These are phyloP conservation scores for Brachypalpus laphriformis DNA, from an alignment of 2,888 invertebrate species.

Conservation along the genomic window DNA sequence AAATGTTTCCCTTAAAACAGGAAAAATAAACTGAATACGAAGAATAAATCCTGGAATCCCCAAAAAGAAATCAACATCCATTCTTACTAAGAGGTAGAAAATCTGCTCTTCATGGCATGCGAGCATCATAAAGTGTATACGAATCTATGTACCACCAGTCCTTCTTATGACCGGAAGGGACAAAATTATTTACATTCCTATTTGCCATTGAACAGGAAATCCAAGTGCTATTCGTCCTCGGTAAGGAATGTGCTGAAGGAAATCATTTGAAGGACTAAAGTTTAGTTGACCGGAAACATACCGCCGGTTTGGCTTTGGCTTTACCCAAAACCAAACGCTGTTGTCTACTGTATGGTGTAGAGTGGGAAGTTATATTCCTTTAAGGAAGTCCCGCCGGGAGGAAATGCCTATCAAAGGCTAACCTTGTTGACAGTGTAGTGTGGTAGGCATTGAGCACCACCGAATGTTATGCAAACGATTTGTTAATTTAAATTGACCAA, in stretches of 20 bases:
- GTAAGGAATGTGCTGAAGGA: neutral
- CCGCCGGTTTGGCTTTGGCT: slow-evolving; percentile 2
- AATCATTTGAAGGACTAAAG: slow-evolving; percentile 10
- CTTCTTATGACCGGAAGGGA: neutral
- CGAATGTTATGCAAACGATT: slow-evolving; percentile 1
- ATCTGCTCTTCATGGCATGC: neutral
- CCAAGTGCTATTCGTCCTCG: slow-evolving; percentile 15
- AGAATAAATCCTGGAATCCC: neutral
- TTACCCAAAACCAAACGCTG: neutral
- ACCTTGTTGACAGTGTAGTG: neutral
- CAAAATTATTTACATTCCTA: slow-evolving; percentile 31
- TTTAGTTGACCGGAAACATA: slow-evolving; percentile 26
- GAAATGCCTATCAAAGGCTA: neutral
- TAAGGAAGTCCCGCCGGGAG: neutral
- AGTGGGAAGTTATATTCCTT: neutral
- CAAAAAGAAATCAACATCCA: neutral
- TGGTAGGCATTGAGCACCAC: neutral
- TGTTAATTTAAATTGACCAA: slow-evolving; percentile 38
- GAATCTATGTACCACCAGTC: neutral
- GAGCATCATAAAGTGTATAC: neutral
- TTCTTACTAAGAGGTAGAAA: neutral
- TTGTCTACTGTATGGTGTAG: neutral
- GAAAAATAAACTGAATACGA: neutral
- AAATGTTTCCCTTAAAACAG: neutral
- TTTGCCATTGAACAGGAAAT: slow-evolving; percentile 22